Evolutionary conservation across 2,113 vertebrate genomes (phyloP).

Genomic region (Lophius piscatorius): DNA sequence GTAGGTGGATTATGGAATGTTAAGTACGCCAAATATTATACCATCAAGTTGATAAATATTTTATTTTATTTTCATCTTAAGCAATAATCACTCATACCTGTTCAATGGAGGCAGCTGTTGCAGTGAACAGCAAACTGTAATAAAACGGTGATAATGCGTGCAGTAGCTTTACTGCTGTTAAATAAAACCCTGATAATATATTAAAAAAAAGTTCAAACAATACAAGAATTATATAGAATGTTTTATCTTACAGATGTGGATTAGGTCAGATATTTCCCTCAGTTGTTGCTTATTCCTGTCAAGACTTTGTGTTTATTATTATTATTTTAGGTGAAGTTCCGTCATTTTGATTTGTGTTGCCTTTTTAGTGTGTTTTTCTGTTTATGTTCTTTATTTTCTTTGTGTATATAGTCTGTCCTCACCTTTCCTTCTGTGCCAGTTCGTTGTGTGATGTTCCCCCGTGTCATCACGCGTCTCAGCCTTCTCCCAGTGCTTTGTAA

Average conservation of each 20-base stretch:
- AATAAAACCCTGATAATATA: background rate
- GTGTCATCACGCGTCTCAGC: too few species aligned
- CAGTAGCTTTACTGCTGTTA: constrained; percentile 5
- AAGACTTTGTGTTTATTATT: too few species aligned
- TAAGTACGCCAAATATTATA: constrained; percentile 55
- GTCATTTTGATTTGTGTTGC: too few species aligned
- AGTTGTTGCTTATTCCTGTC: constrained; percentile 38
- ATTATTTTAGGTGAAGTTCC: too few species aligned
- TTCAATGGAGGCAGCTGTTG: constrained; percentile 22
- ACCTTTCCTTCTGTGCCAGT: too few species aligned
- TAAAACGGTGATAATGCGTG: constrained; percentile 4
- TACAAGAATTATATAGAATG: constrained; percentile 12
- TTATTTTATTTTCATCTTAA: constrained; percentile 55
- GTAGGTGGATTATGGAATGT: constrained; percentile 60
- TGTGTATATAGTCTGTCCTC: too few species aligned
- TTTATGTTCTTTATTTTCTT: too few species aligned
- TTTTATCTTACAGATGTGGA: constrained; percentile 54
- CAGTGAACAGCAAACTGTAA: constrained; percentile 10
- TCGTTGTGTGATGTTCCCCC: too few species aligned
- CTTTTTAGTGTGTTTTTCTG: too few species aligned
- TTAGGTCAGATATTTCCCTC: constrained; percentile 36
- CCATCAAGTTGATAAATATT: constrained; percentile 52
- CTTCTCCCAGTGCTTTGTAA: too few species aligned
- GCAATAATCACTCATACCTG: constrained; percentile 33
- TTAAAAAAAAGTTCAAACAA: constrained; percentile 34